phyloP scores from a whole-genome alignment of 2,113 vertebrate species.

The Ia io region DNA sequence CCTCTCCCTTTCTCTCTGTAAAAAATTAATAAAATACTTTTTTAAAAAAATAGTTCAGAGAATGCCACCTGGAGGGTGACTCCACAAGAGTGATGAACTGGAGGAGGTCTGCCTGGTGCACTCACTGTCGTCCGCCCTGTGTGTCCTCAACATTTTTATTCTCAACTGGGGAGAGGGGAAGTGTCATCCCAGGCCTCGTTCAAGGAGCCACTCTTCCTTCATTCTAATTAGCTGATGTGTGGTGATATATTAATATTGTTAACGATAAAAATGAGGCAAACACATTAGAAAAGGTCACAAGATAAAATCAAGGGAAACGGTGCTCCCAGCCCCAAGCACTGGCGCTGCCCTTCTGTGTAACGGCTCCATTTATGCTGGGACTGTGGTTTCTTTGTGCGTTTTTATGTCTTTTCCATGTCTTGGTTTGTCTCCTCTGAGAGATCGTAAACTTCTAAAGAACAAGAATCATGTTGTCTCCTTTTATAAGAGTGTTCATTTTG shows the following conservation, averaged over 20 bases:
- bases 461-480: constrained; percentile 34
- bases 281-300: background rate
- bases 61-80: background rate
- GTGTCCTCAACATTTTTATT: background rate
- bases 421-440: constrained; percentile 52
- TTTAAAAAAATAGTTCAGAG: too few relatives aligned
- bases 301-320: background rate
- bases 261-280: background rate
- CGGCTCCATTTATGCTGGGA: background rate
- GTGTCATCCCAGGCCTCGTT: accelerated
- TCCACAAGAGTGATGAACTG: too few relatives aligned
- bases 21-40: too few relatives aligned
- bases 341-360: background rate
- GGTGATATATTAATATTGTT: background rate
- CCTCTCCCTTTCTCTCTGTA: too few relatives aligned
- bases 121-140: too few relatives aligned
- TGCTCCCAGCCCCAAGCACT: background rate
- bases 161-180: too few relatives aligned
- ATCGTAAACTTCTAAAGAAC: constrained; percentile 38
- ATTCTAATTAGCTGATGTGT: background rate
- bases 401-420: constrained; percentile 43
- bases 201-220: background rate
- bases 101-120: background rate
- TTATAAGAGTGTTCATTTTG: background rate
- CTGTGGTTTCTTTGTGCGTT: constrained; percentile 23